phyloP scores from a whole-genome alignment of 2,888 invertebrate genomes.

The Oscheius sp. region DNA sequence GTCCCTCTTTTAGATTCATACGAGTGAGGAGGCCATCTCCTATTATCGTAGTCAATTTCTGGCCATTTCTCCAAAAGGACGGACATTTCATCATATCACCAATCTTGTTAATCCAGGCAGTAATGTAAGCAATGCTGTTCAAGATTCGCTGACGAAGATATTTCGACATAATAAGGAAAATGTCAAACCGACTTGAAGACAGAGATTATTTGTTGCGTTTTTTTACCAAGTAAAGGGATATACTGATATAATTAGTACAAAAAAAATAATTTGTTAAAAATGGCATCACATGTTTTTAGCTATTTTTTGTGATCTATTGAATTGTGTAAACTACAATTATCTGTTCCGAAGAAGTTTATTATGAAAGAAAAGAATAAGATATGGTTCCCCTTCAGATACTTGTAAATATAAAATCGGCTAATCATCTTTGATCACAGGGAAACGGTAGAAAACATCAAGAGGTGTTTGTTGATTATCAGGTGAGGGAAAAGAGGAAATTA shows the following conservation, averaged over 20 bases:
- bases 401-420: constrained; percentile 2
- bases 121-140: constrained; percentile 1
- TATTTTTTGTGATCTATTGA: background rate
- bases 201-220: no score
- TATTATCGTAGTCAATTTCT: constrained; percentile 44
- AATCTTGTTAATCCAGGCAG: constrained; percentile 17
- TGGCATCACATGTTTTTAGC: background rate
- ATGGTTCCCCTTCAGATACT: constrained; percentile 6
- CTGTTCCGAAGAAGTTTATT: background rate
- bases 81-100: constrained; percentile 38
- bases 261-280: no score
- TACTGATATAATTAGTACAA: no score
- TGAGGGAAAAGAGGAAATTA: no score
- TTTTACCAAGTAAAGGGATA: no score
- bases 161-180: constrained; percentile 29
- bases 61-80: constrained; percentile 34
- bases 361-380: background rate
- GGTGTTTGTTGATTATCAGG: constrained; percentile 9
- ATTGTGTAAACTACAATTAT: background rate
- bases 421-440: background rate
- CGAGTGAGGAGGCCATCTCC: constrained; percentile 36
- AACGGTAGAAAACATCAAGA: background rate
- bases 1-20: constrained; percentile 25
- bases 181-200: constrained; percentile 22
- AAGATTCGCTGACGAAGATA: constrained; percentile 23